phyloP scores from a whole-genome alignment of 2,797 vertebrate genomes.

The Rousettus madagascariensis region DNA sequence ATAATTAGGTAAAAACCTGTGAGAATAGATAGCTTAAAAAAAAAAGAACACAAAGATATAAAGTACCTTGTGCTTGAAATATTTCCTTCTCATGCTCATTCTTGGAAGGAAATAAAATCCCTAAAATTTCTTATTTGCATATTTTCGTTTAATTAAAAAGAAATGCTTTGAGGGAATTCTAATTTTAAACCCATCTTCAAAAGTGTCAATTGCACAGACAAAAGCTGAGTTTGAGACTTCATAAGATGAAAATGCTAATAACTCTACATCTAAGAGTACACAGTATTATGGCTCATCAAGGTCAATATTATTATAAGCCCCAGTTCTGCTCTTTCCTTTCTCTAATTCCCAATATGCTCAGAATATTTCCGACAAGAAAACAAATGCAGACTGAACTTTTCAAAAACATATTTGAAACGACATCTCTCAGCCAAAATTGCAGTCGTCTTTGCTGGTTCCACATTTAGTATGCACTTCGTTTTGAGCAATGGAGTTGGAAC shows the following conservation, averaged over 20 bases:
- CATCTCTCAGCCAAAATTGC: not conserved
- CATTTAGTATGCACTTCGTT: not conserved
- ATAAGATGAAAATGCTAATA: slow-evolving; percentile 23
- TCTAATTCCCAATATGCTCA: not conserved
- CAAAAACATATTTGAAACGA: not conserved
- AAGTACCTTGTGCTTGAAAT: not conserved
- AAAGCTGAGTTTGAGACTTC: not conserved
- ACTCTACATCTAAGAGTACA: not conserved
- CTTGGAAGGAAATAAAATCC: not conserved
- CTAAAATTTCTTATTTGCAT: slow-evolving; percentile 19
- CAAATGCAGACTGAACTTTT: not conserved
- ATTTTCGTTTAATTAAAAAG: slow-evolving; percentile 62
- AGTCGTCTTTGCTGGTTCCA: not conserved
- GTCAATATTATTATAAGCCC: not conserved
- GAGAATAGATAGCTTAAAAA: not conserved
- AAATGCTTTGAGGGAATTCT: not conserved
- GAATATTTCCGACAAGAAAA: slow-evolving; percentile 11
- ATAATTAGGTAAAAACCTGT: slow-evolving; percentile 4
- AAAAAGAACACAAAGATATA: not conserved
- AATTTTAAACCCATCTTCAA: not conserved
- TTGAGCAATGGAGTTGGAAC: not conserved
- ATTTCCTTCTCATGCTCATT: slow-evolving; percentile 32
- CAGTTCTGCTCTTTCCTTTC: not conserved
- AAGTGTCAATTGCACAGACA: not conserved
- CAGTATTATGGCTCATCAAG: not conserved